Conservation (phyloP, 2,888 invertebrate species). For the Cetonia aurata region DNA sequence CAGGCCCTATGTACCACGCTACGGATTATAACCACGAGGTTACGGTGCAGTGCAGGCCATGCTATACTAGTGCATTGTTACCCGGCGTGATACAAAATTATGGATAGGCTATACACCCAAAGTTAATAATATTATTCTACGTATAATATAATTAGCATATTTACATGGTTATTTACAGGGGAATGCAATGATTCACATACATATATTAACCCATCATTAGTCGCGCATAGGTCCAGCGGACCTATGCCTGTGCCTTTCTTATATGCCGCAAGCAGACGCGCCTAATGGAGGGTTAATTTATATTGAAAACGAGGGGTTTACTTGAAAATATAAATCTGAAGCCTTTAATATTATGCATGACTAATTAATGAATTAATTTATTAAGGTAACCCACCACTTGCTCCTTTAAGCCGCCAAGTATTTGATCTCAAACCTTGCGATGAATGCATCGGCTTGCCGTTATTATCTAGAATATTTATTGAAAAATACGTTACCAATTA, state of each 20-base stretch:
- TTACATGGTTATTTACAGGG: neutral
- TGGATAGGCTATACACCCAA: slow-evolving; percentile 26
- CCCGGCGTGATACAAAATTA: slow-evolving; percentile 47
- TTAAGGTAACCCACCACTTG: slow-evolving; percentile 45
- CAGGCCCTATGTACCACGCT: slow-evolving; percentile 69
- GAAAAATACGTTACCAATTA: slow-evolving; percentile 36
- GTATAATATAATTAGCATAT: slow-evolving; percentile 11
- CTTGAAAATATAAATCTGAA: neutral
- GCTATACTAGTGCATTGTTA: slow-evolving; percentile 54
- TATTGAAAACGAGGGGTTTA: neutral
- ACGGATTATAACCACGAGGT: slow-evolving; percentile 60
- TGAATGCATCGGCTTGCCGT: slow-evolving; percentile 38
- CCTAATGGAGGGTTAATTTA: too few relatives aligned
- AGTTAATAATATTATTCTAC: neutral
- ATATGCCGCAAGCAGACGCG: too few relatives aligned
- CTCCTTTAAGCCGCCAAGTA: slow-evolving; percentile 41
- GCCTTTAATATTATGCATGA: neutral
- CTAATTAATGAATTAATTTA: slow-evolving; percentile 9
- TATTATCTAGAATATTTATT: slow-evolving; percentile 46
- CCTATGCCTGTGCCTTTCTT: too few relatives aligned
- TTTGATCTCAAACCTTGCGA: slow-evolving; percentile 42
- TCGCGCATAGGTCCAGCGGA: too few relatives aligned
- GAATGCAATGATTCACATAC: neutral
- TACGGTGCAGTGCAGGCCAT: slow-evolving; percentile 61
- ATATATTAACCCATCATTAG: too few relatives aligned